Evolutionary conservation across 2,113 vertebrate genomes (phyloP).

Genomic region (Gracilinanus agilis): DNA sequence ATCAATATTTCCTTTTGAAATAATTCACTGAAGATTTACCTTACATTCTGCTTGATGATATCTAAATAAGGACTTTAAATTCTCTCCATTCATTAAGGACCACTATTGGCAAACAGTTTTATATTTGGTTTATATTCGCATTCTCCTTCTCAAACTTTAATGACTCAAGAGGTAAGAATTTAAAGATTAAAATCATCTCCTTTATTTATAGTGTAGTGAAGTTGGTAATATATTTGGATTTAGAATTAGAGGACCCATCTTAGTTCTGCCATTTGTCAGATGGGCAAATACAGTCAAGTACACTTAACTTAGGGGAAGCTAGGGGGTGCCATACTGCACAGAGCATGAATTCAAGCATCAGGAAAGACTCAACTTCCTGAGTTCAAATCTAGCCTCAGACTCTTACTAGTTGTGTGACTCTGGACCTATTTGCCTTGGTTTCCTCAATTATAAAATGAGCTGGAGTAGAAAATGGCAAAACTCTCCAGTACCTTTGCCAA

Average conservation of each 20-base stretch:
- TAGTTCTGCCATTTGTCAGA: neutral
- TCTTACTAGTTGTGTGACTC: no score
- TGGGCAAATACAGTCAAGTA: neutral
- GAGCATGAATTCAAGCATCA: no score
- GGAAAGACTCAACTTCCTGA: no score
- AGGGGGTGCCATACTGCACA: no score
- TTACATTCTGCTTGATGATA: slow-evolving; percentile 2
- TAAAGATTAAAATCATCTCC: neutral
- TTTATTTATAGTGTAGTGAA: neutral
- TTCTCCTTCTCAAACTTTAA: neutral
- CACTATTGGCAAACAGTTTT: neutral
- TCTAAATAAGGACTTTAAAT: slow-evolving; percentile 10
- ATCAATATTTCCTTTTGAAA: slow-evolving; percentile 31
- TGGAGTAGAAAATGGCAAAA: no score
- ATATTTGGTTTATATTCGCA: slow-evolving; percentile 3
- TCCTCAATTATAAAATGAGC: no score
- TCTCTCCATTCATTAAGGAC: slow-evolving; percentile 31
- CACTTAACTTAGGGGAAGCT: no score
- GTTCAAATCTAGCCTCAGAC: no score
- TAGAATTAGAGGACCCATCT: neutral
- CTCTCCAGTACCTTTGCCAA: no score
- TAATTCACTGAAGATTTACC: slow-evolving; percentile 19
- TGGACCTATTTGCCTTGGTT: no score
- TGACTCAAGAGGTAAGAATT: neutral
- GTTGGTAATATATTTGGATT: neutral